Evolutionary conservation across 2,888 invertebrate species (phyloP).

Genomic region (Stenolophus ochropezus): DNA sequence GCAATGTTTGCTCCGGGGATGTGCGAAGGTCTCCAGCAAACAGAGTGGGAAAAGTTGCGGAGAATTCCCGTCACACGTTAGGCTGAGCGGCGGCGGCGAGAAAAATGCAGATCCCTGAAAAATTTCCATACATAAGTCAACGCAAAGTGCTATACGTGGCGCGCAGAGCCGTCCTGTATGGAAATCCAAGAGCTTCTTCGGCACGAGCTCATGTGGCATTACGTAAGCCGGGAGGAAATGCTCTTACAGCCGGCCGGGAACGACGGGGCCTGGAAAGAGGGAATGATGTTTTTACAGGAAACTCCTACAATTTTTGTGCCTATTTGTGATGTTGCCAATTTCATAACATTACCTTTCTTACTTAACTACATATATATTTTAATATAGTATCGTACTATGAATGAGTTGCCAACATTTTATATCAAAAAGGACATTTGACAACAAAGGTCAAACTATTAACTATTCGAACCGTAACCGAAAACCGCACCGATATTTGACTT

Average conservation of each 20-base stretch:
- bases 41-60: slow-evolving; percentile 21
- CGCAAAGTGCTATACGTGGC: slow-evolving; percentile 46
- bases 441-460: too few species aligned
- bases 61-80: slow-evolving; percentile 44
- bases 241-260: neutral
- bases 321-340: too few species aligned
- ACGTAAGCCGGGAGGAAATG: slow-evolving; percentile 33
- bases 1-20: slow-evolving; percentile 6
- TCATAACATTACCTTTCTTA: too few species aligned
- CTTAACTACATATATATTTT: too few species aligned
- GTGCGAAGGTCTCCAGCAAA: slow-evolving; percentile 27
- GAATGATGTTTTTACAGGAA: too few species aligned
- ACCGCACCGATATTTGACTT: too few species aligned
- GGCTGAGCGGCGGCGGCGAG: slow-evolving; percentile 6
- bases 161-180: slow-evolving; percentile 50
- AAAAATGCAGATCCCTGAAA: slow-evolving; percentile 57
- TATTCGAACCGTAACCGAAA: too few species aligned
- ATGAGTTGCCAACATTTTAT: too few species aligned
- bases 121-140: slow-evolving; percentile 58
- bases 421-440: too few species aligned
- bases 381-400: too few species aligned
- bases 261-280: too few species aligned
- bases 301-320: too few species aligned
- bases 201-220: slow-evolving; percentile 59
- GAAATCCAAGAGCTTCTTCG: slow-evolving; percentile 55